phyloP scores from a whole-genome alignment of 2,888 invertebrate genomes.

The Ceraclea dissimilis region DNA sequence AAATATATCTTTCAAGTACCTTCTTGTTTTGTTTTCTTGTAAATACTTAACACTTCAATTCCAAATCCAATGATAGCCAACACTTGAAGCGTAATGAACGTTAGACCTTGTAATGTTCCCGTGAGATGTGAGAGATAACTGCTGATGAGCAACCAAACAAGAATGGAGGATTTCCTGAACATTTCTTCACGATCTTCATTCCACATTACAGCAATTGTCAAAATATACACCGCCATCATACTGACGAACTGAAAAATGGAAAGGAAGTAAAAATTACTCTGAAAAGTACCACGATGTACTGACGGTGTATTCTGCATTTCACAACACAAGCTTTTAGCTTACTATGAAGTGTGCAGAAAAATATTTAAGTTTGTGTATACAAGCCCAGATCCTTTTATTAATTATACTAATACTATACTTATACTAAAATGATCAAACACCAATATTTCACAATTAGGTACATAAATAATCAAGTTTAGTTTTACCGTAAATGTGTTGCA shows the following conservation, averaged over 20 bases:
- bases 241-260: slow-evolving; percentile 52
- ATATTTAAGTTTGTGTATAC: no score
- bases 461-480: no score
- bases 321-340: no score
- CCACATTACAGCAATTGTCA: slow-evolving; percentile 69
- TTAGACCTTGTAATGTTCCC: slow-evolving; percentile 68
- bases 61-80: slow-evolving; percentile 59
- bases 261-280: no score
- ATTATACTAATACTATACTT: slow-evolving; percentile 21
- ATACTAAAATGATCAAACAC: no score
- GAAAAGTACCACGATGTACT: slow-evolving; percentile 27
- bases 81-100: slow-evolving; percentile 60
- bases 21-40: neutral
- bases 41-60: slow-evolving; percentile 47
- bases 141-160: slow-evolving; percentile 68
- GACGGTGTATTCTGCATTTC: no score
- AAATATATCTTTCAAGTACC: neutral
- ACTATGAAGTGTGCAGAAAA: no score
- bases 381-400: slow-evolving; percentile 22
- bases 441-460: no score
- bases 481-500: slow-evolving; percentile 50
- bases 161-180: slow-evolving; percentile 62
- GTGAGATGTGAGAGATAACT: slow-evolving; percentile 69
- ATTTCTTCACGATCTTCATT: slow-evolving; percentile 57
- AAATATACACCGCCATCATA: slow-evolving; percentile 60